These are phyloP conservation scores for Pseudomyrmex flavicornis DNA, from an alignment of 1,140 invertebrate species.

Conservation along the genomic window DNA sequence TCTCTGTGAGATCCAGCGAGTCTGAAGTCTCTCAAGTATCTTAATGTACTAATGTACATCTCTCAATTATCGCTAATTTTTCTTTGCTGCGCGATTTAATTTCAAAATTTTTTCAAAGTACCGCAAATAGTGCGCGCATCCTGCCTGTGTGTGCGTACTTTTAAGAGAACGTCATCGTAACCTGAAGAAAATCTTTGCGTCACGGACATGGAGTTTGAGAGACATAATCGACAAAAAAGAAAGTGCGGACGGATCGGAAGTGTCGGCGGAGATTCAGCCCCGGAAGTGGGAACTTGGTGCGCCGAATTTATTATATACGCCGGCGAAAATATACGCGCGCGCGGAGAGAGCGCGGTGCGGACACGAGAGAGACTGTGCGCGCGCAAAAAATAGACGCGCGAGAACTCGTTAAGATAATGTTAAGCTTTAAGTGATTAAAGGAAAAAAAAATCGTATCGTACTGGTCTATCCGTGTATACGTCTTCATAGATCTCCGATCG, in stretches of 20 bases:
- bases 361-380: constrained; percentile 2
- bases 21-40: background rate
- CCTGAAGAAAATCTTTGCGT: background rate
- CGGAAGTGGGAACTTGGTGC: constrained; percentile 12
- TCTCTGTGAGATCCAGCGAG: background rate
- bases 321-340: background rate
- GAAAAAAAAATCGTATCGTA: constrained; percentile 61
- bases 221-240: too few relatives aligned
- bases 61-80: background rate
- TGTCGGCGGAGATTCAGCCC: background rate
- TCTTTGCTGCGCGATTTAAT: background rate
- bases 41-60: background rate
- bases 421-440: constrained; percentile 60
- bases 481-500: constrained; percentile 49
- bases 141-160: background rate
- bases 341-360: background rate
- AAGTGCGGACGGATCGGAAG: background rate
- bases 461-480: constrained; percentile 66
- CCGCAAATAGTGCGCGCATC: constrained; percentile 1
- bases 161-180: background rate
- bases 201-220: background rate
- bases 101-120: background rate
- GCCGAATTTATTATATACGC: background rate
- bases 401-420: constrained; percentile 34
- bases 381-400: background rate